Base-by-base conservation (phyloP, 2,888 invertebrate species). In the Bembecia ichneumoniformis region DNA sequence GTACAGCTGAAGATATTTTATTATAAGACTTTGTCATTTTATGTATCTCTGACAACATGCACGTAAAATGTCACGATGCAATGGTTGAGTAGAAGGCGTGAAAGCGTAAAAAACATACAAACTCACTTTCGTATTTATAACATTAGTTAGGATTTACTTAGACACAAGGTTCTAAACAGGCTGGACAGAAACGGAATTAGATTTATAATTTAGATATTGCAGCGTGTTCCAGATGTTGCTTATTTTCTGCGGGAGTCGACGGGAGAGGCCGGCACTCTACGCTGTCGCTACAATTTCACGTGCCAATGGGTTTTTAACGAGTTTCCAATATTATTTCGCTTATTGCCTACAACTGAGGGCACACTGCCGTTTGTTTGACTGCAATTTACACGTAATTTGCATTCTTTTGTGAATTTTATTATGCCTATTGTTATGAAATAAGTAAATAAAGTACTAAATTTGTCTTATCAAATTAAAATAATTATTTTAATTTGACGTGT, bases 271-370 rank as follows among this genome's bases (percentile, higher is more conserved):
- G 17, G n/a, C 46, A 11, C 35, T 44, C 48, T 40, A 47, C 35
- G 46, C 47, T 47, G 28, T 48, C 16, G 43, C 17, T 46, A 46
- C 35, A 44, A 48, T 51, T 49, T 14, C 28, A 54, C 53, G 54
- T 43, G 51, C 45, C 53, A 50, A 55, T 53, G 53, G 20, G 50
- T 52, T 53, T 54, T 52, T 51, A 58, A 58, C 49, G 53, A 52
- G 52, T 53, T 56, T 56, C 55, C 55, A 50, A 58, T 56, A 55
- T 49, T 47, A 51, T 11, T 11, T 43, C 36, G 28, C 43, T 50
- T 43, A 50, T 34, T 47, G 35, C 40, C 20, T 35, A 35, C 36
- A 49, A 15, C 14, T 49, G 14, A 10, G 14, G 35, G 15, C 28
- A 46, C 9, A 46, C 1, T 34, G n/a, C n/a, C 40, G 13, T 13